These are phyloP conservation scores for Nilaparvata lugens DNA, from an alignment of 1,140 invertebrate species.

Conservation along the genomic window DNA sequence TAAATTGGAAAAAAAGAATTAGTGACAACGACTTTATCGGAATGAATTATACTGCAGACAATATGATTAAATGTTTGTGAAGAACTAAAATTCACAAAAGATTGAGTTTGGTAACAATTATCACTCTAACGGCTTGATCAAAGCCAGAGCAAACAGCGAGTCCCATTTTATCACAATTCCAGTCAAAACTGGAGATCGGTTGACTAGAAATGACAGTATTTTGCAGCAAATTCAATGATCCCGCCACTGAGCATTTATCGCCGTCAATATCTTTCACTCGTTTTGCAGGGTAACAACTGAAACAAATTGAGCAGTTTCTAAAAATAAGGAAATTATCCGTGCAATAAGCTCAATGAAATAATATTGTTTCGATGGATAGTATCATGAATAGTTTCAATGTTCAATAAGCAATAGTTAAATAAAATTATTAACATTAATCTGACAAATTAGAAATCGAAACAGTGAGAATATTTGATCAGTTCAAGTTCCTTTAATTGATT, in stretches of 20 bases:
- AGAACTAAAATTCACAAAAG: slow-evolving; percentile 38
- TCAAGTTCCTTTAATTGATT: too few relatives aligned
- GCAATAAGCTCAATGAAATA: not conserved
- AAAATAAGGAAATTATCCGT: not conserved
- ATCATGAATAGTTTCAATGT: not conserved
- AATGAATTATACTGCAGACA: too few relatives aligned
- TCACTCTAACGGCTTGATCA: slow-evolving; percentile 81
- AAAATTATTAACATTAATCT: too few relatives aligned
- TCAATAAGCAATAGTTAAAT: too few relatives aligned
- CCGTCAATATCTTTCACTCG: slow-evolving; percentile 57
- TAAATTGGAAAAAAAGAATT: too few relatives aligned
- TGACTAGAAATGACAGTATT: slow-evolving; percentile 75
- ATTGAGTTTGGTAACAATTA: slow-evolving; percentile 87
- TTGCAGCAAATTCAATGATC: slow-evolving; percentile 65
- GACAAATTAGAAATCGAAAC: too few relatives aligned
- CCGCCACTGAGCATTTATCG: slow-evolving; percentile 59
- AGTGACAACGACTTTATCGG: too few relatives aligned
- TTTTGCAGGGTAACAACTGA: slow-evolving; percentile 73
- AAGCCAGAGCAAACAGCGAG: slow-evolving; percentile 82
- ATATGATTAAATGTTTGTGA: too few relatives aligned
- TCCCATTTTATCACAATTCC: slow-evolving; percentile 84
- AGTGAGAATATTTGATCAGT: too few relatives aligned
- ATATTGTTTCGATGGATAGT: not conserved
- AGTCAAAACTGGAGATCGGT: slow-evolving; percentile 81
- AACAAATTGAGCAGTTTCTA: slow-evolving; percentile 26